These are phyloP conservation scores for Sturmia bella DNA, from an alignment of 2,888 invertebrate species.

Conservation along the genomic window DNA sequence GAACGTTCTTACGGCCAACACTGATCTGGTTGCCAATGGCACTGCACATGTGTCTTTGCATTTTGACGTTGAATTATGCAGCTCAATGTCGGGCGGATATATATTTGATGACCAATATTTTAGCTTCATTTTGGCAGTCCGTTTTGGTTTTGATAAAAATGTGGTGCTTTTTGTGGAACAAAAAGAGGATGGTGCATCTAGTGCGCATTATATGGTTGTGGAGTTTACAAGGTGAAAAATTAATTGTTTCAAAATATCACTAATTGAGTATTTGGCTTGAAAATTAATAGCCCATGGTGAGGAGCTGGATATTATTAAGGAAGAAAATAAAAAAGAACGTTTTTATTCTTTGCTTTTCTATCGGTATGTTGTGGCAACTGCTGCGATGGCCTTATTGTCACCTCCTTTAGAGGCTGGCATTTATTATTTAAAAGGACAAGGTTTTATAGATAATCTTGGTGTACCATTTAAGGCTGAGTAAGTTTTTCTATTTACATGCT, in stretches of 20 bases:
- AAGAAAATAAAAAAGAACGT: slow-evolving; percentile 53
- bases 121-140: slow-evolving; percentile 57
- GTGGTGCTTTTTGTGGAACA: slow-evolving; percentile 51
- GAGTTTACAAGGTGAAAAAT: slow-evolving; percentile 55
- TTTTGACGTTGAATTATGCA: slow-evolving; percentile 40
- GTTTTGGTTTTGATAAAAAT: slow-evolving; percentile 60
- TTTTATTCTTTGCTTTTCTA: slow-evolving; percentile 24
- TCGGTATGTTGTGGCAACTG: slow-evolving; percentile 25
- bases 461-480: slow-evolving; percentile 57
- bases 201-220: slow-evolving; percentile 53
- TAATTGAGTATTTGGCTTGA: too few species aligned
- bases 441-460: slow-evolving; percentile 33
- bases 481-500: slow-evolving; percentile 50
- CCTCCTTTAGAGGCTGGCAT: slow-evolving; percentile 29
- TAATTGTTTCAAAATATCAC: too few species aligned
- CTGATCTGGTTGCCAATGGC: slow-evolving; percentile 1
- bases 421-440: slow-evolving; percentile 24
- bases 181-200: slow-evolving; percentile 52
- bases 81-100: slow-evolving; percentile 45
- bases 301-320: slow-evolving; percentile 43
- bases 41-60: neutral
- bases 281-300: slow-evolving; percentile 18
- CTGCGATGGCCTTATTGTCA: slow-evolving; percentile 10
- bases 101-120: slow-evolving; percentile 56
- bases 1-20: slow-evolving; percentile 8